Conservation (phyloP, 2,113 vertebrate genomes). For the Etheostoma spectabile region DNA sequence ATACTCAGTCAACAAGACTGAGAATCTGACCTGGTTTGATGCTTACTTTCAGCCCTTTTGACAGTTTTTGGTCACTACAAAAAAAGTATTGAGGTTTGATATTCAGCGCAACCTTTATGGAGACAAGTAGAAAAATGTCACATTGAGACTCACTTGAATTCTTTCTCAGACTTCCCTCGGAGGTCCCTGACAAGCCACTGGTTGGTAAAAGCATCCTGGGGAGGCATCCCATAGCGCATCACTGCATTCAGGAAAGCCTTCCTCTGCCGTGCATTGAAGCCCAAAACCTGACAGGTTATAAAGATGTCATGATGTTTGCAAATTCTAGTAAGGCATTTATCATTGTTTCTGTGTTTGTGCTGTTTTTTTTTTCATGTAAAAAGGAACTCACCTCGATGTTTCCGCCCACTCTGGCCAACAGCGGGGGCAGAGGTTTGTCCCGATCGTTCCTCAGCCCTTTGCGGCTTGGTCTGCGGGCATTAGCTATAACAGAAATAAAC, state of each 20-base stretch:
- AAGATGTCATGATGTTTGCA: neutral
- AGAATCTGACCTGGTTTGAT: neutral
- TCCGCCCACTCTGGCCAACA: constrained; percentile 96
- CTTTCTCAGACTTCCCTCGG: constrained; percentile 97
- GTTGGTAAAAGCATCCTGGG: constrained; percentile 98
- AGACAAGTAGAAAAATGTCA: neutral
- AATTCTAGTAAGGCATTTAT: neutral
- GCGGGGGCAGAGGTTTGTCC: constrained; percentile 96
- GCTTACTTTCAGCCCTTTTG: neutral
- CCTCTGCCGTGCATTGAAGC: constrained; percentile 96
- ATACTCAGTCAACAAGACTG: neutral
- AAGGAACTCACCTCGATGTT: constrained; percentile 91
- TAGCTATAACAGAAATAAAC: constrained; percentile 74
- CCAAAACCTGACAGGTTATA: constrained; percentile 87
- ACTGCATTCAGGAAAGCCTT: constrained; percentile 99
- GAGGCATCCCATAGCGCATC: constrained; percentile 99
- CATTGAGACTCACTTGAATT: constrained; percentile 92
- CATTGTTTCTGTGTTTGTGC: neutral
- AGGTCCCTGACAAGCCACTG: constrained; percentile 98
- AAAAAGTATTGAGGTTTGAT: neutral
- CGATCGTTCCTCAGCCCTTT: constrained; percentile 97
- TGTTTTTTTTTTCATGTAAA: neutral
- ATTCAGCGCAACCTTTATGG: neutral
- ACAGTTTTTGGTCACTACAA: neutral
- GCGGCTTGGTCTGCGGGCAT: constrained; percentile 93